A percentile compares a stretch with the other conserved stretches of the same genome.
phyloP scores from a whole-genome alignment of 1,140 invertebrate species.

The Bicyclus anynana region DNA sequence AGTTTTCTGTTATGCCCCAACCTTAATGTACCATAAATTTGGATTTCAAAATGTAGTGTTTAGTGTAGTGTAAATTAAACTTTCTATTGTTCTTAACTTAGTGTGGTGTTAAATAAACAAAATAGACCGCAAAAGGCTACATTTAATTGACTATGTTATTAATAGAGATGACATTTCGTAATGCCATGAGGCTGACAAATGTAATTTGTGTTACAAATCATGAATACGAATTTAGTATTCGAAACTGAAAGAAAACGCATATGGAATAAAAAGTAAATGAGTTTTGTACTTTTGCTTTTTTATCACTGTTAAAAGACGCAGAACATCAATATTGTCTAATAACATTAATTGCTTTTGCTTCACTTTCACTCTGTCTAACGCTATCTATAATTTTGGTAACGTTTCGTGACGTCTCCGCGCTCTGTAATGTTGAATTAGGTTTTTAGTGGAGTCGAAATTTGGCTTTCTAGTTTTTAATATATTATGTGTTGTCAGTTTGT shows the following conservation, averaged over 20 bases:
- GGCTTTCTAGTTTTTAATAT: conserved; percentile 47
- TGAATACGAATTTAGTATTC: conserved; percentile 51
- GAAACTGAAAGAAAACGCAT: conserved; percentile 52
- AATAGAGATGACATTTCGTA: conserved; percentile 38
- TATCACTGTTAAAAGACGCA: conserved; percentile 18
- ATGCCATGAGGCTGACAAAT: conserved; percentile 42
- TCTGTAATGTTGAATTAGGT: conserved; percentile 37
- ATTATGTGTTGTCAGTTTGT: conserved; percentile 9
- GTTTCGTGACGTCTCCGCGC: conserved; percentile 48
- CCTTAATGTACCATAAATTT: background rate
- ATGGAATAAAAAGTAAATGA: conserved; percentile 55
- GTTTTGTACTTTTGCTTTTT: conserved; percentile 19
- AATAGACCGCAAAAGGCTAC: conserved; percentile 1
- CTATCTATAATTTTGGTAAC: conserved; percentile 48
- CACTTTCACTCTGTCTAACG: conserved; percentile 58
- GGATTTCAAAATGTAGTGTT: background rate
- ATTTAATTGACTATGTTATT: conserved; percentile 33
- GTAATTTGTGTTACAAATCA: conserved; percentile 47
- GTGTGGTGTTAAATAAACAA: conserved; percentile 3
- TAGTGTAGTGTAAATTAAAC: background rate
- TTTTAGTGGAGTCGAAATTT: conserved; percentile 33
- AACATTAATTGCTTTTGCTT: conserved; percentile 51
- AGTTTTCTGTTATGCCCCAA: background rate
- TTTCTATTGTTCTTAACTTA: background rate
- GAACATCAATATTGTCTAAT: conserved; percentile 38